phyloP scores from a whole-genome alignment of 2,113 vertebrate genomes.

The Ictidomys tridecemlineatus region DNA sequence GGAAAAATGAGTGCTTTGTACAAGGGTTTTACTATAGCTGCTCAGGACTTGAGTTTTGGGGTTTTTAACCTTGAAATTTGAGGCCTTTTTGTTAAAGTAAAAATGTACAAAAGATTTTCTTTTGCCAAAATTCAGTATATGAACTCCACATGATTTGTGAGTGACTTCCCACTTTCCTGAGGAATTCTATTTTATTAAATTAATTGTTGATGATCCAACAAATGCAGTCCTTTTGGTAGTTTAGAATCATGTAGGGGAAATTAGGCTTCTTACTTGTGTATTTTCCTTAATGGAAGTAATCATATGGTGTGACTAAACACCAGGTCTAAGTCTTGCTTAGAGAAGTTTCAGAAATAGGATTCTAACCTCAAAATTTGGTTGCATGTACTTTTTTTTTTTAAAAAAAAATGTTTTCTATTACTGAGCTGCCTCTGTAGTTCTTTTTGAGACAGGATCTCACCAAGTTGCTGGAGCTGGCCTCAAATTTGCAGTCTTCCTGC shows the following conservation, averaged over 20 bases:
- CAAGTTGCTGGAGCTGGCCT: neutral
- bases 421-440: neutral
- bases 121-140: neutral
- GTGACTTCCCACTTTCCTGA: neutral
- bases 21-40: neutral
- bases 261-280: neutral
- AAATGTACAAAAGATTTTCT: neutral
- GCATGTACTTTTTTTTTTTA: neutral
- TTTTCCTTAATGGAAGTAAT: constrained; percentile 44
- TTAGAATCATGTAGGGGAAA: neutral
- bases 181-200: constrained; percentile 55
- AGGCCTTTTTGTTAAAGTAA: neutral
- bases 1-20: neutral
- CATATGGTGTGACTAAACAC: neutral
- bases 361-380: neutral
- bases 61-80: constrained; percentile 47
- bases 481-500: neutral
- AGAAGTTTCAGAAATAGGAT: neutral
- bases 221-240: neutral
- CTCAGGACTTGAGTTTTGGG: neutral
- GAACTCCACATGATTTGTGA: constrained; percentile 23
- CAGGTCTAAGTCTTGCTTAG: constrained; percentile 4
- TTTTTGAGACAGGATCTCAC: neutral
- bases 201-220: neutral
- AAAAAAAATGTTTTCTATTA: neutral